These are phyloP conservation scores for Cebidichthys violaceus DNA, from an alignment of 2,113 vertebrate species.

Conservation along the genomic window DNA sequence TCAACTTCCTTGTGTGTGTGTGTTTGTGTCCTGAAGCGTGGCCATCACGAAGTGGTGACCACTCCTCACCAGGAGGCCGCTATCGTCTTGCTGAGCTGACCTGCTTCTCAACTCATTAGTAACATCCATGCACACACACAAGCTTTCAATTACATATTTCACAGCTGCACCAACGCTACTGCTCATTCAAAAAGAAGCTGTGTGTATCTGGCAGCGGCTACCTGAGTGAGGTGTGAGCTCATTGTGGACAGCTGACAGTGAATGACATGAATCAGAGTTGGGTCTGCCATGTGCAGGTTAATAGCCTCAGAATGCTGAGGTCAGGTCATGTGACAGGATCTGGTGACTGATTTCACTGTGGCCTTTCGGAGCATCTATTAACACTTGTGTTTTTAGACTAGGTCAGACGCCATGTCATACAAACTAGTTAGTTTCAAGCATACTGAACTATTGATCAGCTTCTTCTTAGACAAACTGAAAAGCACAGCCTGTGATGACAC, in stretches of 20 bases:
- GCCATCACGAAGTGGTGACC: constrained; percentile 85
- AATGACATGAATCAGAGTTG: too few relatives aligned
- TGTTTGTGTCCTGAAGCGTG: constrained; percentile 83
- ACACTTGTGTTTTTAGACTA: background rate
- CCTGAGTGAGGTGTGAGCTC: background rate
- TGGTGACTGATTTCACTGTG: background rate
- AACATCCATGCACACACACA: constrained; percentile 32
- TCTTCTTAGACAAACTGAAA: background rate
- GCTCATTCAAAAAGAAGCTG: background rate
- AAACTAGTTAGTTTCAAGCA: background rate
- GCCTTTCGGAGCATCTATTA: background rate
- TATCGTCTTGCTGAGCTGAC: constrained; percentile 80
- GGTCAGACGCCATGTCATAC: background rate
- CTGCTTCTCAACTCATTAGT: constrained; percentile 86
- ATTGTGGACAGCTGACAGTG: background rate
- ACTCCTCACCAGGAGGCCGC: constrained; percentile 83
- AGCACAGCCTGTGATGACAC: background rate
- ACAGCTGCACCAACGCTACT: constrained; percentile 82
- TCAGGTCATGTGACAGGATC: background rate
- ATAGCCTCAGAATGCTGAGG: background rate
- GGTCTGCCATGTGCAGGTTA: background rate
- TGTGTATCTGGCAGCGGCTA: background rate
- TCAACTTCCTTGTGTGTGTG: constrained; percentile 62
- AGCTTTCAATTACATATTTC: constrained; percentile 61
- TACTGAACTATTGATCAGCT: background rate